These are phyloP conservation scores for Drosophila pandora DNA, from an alignment of 1,140 invertebrate species.

Conservation along the genomic window DNA sequence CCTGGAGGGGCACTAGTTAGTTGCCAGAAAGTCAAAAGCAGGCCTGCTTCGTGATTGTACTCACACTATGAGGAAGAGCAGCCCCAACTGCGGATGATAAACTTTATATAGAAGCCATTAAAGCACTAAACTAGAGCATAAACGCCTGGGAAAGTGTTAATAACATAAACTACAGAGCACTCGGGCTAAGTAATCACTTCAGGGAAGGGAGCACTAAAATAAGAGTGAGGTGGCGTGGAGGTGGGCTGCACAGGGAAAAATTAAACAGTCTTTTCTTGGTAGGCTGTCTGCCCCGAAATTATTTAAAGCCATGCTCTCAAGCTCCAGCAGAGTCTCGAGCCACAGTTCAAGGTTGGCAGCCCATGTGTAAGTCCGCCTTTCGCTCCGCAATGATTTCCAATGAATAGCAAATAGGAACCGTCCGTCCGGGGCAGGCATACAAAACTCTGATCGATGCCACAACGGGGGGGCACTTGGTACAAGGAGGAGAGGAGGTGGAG, in stretches of 20 bases:
- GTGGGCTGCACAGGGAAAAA: background rate
- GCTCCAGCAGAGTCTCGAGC: background rate
- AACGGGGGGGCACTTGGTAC: constrained; percentile 46
- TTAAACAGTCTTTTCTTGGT: background rate
- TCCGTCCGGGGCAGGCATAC: background rate
- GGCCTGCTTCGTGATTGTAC: background rate
- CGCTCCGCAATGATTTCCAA: constrained; percentile 24
- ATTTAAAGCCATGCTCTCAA: constrained; percentile 23
- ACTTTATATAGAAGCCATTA: constrained; percentile 35
- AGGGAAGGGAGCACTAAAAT: background rate
- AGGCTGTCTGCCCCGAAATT: background rate
- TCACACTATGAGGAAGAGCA: background rate
- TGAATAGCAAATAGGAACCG: constrained; percentile 48
- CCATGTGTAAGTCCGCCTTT: constrained; percentile 23
- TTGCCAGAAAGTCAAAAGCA: constrained; percentile 16
- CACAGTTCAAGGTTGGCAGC: constrained; percentile 36
- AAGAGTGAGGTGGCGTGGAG: background rate
- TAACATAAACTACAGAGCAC: constrained; percentile 15
- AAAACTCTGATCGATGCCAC: constrained; percentile 43
- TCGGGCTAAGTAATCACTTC: constrained; percentile 11
- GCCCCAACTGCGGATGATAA: constrained; percentile 23
- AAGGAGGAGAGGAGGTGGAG: background rate
- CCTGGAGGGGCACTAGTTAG: constrained; percentile 1
- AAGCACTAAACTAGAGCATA: constrained; percentile 11
- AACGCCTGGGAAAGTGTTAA: constrained; percentile 39